Conservation (phyloP, 2,113 vertebrate species). For the Chionodraco myersi region DNA sequence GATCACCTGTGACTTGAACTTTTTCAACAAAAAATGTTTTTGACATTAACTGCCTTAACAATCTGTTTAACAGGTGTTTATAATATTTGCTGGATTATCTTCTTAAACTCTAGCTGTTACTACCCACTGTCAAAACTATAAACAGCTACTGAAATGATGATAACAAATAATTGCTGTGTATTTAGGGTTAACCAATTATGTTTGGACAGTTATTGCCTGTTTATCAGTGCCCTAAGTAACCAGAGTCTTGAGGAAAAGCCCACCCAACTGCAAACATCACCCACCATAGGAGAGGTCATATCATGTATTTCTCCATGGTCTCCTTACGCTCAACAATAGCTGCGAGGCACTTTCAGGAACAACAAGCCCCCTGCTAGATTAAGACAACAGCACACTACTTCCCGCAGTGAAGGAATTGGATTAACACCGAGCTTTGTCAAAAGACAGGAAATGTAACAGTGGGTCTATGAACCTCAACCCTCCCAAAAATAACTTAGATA, state of each 20-base stretch:
- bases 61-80: neutral
- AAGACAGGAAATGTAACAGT: slow-evolving; percentile 33
- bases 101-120: neutral
- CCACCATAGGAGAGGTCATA: neutral
- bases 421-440: slow-evolving; percentile 30
- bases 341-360: slow-evolving; percentile 43
- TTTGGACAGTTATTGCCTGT: slow-evolving; percentile 5
- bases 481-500: slow-evolving; percentile 16
- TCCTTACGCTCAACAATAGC: slow-evolving; percentile 44
- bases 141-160: neutral
- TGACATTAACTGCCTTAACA: too few relatives aligned
- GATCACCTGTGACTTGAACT: neutral
- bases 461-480: neutral
- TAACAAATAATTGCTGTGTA: neutral
- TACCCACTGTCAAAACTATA: neutral
- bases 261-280: slow-evolving; percentile 10
- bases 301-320: slow-evolving; percentile 43
- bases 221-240: neutral
- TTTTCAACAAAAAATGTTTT: neutral
- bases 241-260: slow-evolving; percentile 11
- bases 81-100: neutral
- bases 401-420: slow-evolving; percentile 45
- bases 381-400: slow-evolving; percentile 42
- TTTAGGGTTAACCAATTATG: neutral
- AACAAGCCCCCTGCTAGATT: slow-evolving; percentile 44